These are phyloP conservation scores for Gandaritis pyraliata DNA, from an alignment of 2,888 invertebrate species.

Conservation along the genomic window DNA sequence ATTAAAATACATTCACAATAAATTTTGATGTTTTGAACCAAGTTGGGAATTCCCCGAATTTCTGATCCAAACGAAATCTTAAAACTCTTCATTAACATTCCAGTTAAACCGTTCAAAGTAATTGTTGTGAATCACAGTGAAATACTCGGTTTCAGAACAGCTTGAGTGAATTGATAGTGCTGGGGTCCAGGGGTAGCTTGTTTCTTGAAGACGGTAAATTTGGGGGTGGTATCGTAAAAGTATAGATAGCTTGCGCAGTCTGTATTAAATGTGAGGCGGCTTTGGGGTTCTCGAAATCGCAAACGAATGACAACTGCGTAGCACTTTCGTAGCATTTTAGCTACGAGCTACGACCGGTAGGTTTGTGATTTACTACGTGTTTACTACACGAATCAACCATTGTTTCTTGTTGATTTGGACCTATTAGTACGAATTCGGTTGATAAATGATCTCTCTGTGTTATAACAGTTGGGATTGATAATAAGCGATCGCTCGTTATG, in stretches of 20 bases:
- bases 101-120: conserved; percentile 55
- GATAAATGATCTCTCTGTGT: neutral
- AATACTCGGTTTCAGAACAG: conserved; percentile 47
- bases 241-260: conserved; percentile 10
- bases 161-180: conserved; percentile 58
- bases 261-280: neutral
- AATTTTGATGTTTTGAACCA: neutral
- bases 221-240: conserved; percentile 48
- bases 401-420: too few relatives aligned
- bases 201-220: conserved; percentile 56
- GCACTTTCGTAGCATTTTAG: conserved; percentile 2
- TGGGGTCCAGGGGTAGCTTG: conserved; percentile 26
- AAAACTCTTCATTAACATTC: conserved; percentile 66
- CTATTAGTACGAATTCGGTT: too few relatives aligned
- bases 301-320: neutral
- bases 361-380: too few relatives aligned
- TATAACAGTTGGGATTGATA: neutral
- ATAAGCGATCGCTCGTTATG: conserved; percentile 6
- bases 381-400: too few relatives aligned
- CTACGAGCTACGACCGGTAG: conserved; percentile 5
- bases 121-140: conserved; percentile 53
- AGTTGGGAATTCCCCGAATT: conserved; percentile 9
- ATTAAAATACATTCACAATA: neutral
- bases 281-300: neutral
- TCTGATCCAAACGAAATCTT: conserved; percentile 22